phyloP scores from a whole-genome alignment of 2,113 vertebrate genomes.

The Psilopsiagon aymara region DNA sequence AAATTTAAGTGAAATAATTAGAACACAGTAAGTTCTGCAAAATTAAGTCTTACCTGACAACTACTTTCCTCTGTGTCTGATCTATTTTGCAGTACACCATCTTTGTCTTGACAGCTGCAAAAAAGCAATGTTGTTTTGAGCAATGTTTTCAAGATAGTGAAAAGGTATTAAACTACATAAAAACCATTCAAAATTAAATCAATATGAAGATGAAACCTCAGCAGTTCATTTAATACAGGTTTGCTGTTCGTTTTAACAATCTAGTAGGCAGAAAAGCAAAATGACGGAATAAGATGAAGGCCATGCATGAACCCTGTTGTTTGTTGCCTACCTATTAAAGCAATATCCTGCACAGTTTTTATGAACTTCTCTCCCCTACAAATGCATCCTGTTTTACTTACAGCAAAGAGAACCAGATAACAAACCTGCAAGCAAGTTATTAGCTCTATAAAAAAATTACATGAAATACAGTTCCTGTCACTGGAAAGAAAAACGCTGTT shows the following conservation, averaged over 20 bases:
- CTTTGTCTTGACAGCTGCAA: slow-evolving; percentile 95
- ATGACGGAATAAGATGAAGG: slow-evolving; percentile 1
- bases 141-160: background rate
- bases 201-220: background rate
- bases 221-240: background rate
- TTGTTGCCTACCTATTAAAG: slow-evolving; percentile 9
- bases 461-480: background rate
- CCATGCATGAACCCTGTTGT: background rate
- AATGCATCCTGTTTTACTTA: slow-evolving; percentile 44
- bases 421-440: slow-evolving; percentile 6
- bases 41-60: slow-evolving; percentile 90
- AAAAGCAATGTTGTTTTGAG: background rate
- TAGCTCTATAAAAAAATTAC: slow-evolving; percentile 2
- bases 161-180: background rate
- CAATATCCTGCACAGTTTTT: slow-evolving; percentile 46
- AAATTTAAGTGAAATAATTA: slow-evolving; percentile 72
- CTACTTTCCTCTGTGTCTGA: slow-evolving; percentile 95
- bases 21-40: slow-evolving; percentile 64
- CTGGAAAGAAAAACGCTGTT: background rate
- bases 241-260: slow-evolving; percentile 4
- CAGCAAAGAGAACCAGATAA: slow-evolving; percentile 7
- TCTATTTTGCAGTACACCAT: slow-evolving; percentile 99
- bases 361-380: slow-evolving; percentile 39
- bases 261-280: slow-evolving; percentile 22
- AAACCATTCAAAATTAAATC: background rate